phyloP scores from a whole-genome alignment of 2,888 invertebrate species.

The Synanthedon formicaeformis region DNA sequence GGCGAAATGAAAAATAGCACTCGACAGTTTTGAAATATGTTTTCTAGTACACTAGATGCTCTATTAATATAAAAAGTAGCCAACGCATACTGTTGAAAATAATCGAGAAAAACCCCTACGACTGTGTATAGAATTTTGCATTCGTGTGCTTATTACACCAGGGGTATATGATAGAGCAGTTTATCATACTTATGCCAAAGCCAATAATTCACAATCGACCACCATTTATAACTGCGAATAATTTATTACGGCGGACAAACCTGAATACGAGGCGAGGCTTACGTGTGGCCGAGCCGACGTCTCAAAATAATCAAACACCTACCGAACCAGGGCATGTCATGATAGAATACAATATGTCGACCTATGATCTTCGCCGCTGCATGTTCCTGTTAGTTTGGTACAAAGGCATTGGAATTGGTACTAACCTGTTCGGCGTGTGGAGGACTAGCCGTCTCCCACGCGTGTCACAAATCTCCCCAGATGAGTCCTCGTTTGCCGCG shows the following conservation, averaged over 20 bases:
- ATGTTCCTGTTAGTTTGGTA: too few relatives aligned
- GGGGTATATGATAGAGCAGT: neutral
- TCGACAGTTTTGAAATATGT: too few relatives aligned
- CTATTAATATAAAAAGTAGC: too few relatives aligned
- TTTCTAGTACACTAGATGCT: too few relatives aligned
- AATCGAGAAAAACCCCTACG: too few relatives aligned
- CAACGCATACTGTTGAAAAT: too few relatives aligned
- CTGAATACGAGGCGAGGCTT: neutral
- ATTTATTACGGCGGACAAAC: neutral
- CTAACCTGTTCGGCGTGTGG: slow-evolving; percentile 12
- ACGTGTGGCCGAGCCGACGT: neutral
- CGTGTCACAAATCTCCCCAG: slow-evolving; percentile 79
- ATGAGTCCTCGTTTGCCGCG: slow-evolving; percentile 83
- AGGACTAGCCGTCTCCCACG: slow-evolving; percentile 31
- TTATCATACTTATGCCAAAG: neutral
- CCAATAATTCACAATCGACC: neutral
- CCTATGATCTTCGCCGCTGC: neutral
- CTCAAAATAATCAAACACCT: neutral
- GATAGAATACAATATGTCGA: neutral
- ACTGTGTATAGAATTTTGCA: neutral
- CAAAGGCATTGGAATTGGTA: too few relatives aligned
- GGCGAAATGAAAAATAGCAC: too few relatives aligned
- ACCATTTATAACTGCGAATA: neutral
- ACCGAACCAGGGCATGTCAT: neutral
- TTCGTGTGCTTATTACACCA: neutral